Evolutionary conservation across 2,888 invertebrate genomes (phyloP).

Genomic region (Pherbina coryleti): DNA sequence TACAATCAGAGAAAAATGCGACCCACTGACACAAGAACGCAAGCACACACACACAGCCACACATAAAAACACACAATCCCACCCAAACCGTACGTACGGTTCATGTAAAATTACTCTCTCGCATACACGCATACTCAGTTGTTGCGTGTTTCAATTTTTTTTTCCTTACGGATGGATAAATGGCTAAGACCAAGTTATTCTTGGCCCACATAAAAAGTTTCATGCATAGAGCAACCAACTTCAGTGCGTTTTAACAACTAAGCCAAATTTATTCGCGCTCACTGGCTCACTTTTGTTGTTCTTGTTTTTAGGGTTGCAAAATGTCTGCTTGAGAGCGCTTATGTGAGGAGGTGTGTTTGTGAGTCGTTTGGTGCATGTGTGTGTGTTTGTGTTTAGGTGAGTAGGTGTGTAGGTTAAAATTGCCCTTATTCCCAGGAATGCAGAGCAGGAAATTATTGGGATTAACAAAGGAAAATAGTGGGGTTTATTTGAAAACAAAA

Average conservation of each 20-base stretch:
- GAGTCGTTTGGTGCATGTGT: too few relatives aligned
- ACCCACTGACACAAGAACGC: neutral
- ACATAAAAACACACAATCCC: neutral
- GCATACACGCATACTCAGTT: slow-evolving; percentile 3
- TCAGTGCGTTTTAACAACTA: neutral
- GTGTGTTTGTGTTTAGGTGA: slow-evolving; percentile 7
- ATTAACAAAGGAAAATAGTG: slow-evolving; percentile 42
- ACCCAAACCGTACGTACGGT: neutral
- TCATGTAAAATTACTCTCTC: neutral
- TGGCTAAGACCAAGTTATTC: neutral
- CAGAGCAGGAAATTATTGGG: slow-evolving; percentile 45
- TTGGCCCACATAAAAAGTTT: slow-evolving; percentile 22
- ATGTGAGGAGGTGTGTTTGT: slow-evolving; percentile 6
- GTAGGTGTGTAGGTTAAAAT: slow-evolving; percentile 39
- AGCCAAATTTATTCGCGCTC: neutral
- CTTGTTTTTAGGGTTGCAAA: neutral
- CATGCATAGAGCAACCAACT: slow-evolving; percentile 25
- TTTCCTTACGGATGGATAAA: neutral
- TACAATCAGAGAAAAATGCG: slow-evolving; percentile 1
- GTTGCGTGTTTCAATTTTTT: slow-evolving; percentile 36
- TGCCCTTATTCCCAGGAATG: slow-evolving; percentile 53
- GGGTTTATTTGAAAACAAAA: slow-evolving; percentile 36
- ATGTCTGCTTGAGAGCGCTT: neutral
- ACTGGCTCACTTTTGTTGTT: neutral
- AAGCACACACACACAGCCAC: neutral